Base-by-base conservation (phyloP, 2,888 invertebrate species). In the Rugalucina vietnamica region DNA sequence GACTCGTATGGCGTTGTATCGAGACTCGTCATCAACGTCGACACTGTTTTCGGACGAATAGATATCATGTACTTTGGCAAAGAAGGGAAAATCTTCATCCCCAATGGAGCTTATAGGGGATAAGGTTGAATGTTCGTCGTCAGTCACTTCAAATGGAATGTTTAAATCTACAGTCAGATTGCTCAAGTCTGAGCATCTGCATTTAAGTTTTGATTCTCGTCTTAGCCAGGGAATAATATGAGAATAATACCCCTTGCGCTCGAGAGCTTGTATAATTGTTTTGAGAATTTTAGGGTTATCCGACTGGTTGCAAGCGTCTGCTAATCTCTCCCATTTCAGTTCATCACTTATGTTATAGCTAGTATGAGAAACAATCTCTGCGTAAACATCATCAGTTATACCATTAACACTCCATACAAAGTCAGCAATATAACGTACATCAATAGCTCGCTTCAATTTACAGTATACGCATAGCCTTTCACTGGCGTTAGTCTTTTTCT, bases 221-320 rank as follows among this genome's bases (percentile, higher is more conserved):
- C 36, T 70, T 5, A 70, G 36, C n/a, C 24, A 3, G 5, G 36
- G 36, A 37, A 70, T 36, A 27, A 70, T 36, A 24, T 70, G 70
- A 8, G 70, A 70, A 39, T 70, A 70, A 70, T 70, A 24, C 5
- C 70, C 70, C 36, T 70, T 70, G 2, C 37, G 39, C n/a, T 70
- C 70, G 8, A 70, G 39, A 36, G 70, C 70, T 12, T 70, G n/a
- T 37, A 70, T 24, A 8, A 70, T 39, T 24, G 36, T 70, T 70
- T 70, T 39, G 5, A 70, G 21, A 8, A 70, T 24, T 70, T 70
- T 70, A 3, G 32, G 32, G 21, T 36, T 36, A 5, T 37, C 70
- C 8, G 36, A 39, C 4, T 36, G 32, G 37, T 70, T 70, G n/a
- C 70, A 36, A 8, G 14, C 70, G 10, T 10, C 39, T 21, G 37